Base-by-base conservation (phyloP, 2,888 invertebrate species). In the Altica lythri region DNA sequence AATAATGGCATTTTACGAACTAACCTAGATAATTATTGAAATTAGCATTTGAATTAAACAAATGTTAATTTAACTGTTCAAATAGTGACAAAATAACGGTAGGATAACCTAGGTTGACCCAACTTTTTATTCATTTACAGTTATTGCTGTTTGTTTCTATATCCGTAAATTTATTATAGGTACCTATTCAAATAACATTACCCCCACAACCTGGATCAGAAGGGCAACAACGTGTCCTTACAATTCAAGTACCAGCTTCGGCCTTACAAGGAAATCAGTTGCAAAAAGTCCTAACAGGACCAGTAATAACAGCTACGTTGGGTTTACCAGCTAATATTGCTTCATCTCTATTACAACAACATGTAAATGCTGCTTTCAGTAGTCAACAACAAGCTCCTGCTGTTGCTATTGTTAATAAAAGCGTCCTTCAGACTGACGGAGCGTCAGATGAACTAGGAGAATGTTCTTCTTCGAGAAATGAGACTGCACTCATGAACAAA, bases 171-270 rank as follows among this genome's bases (percentile, higher is more conserved):
- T 35, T 35, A 4, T 51, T 47, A n/a, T 10, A 59, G 71, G 82
- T 83, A 69, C 83, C 83, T 55, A 82, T 83, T 32, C 83, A 83
- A 78, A 87, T 94, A 53, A 93, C 92, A 1, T 77, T 94, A 68
- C 92, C 92, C 2, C 85, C 90, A 30, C 90, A 89, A 70, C 84
- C 88, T 1, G 89, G 89, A 4, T 83, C 86, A 13, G 85, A 73
- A 62, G 71, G 69, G 16, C 76, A 85, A 62, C 84, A 85, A 17
- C 83, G 92, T 57, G 84, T 90, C 35, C 83, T 93, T 53, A 92
- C 91, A n/a, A 92, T 93, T 72, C 92, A 92, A 78, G 92, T 93
- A 68, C 92, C 93, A 55, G 90, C 90, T 16, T 87, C 90, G 8
- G 91, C 92, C 18, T 80, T 93, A 45, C 75, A 77, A 78, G 83